Base-by-base conservation (phyloP, 2,888 invertebrate species). In the Torymus tubicola region DNA sequence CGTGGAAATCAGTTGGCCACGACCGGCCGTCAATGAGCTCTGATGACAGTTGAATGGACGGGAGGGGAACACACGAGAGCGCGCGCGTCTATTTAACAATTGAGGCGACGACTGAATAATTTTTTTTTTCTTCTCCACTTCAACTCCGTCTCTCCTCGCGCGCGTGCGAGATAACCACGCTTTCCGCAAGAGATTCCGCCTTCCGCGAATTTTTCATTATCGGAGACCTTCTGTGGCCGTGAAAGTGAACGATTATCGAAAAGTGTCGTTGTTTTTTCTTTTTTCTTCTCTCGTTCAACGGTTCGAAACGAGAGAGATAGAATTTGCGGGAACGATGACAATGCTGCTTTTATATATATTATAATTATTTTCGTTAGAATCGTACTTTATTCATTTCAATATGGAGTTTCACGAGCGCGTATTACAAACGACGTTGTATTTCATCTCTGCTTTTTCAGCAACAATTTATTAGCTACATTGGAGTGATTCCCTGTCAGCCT, bases 21-120 rank as follows among this genome's bases (percentile, higher is more conserved):
- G 52, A 18, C 21, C 18, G 31, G 55, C 71, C 21, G 60, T 67
- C 80, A 71, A 75, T 75, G 65, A 67, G 67, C 21, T 31, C 55
- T 61, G 70, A 65, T 71, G 65, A 71, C 75, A 65, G 70, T 71
- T 80, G 64, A 80, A 80, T 80, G 55, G 63, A 24, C 55, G 21
- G 58, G 13, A 42, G 42, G n/a, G 63, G 50, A 21, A 16, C 21
- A 21, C 42, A 8, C 42, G 42, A 21, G 21, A 21, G 21, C 42
- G 8, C 42, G 5, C 58, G 21, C 10, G 42, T 68, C 63, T 24
- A 77, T 63, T 64, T 70, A 70, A 77, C 63, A 57, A 64, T 69
- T 69, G 63, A 63, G 68, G 24, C 42, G 42, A 42, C 64, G 16
- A 18, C 63, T 58, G n/a, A 14, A 12, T 21, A 63, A 42, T 14